Evolutionary conservation across 2,113 vertebrate species (phyloP).

Genomic region (Tupaia tana): DNA sequence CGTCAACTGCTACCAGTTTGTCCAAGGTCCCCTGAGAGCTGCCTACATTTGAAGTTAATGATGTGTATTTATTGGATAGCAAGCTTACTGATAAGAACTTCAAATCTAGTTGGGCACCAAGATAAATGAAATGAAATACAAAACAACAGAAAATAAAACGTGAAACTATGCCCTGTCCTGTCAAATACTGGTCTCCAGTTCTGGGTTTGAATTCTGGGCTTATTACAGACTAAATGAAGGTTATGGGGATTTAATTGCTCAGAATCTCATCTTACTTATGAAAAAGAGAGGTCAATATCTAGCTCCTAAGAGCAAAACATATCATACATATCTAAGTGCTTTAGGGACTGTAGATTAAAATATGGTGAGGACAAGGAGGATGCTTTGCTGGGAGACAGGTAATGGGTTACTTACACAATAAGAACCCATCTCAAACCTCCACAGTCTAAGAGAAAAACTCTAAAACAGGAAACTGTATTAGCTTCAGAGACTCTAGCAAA

Average conservation of each 20-base stretch:
- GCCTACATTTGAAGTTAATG: neutral
- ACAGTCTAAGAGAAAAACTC: constrained; percentile 12
- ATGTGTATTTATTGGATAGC: too few species aligned
- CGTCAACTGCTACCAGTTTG: neutral
- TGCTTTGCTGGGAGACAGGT: neutral
- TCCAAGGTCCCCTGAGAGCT: neutral
- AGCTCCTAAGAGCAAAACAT: neutral
- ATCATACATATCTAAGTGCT: neutral
- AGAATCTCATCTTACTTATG: neutral
- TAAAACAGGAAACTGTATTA: neutral
- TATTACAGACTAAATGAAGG: constrained; percentile 25
- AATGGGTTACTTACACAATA: neutral
- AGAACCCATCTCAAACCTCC: neutral
- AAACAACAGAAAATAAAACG: constrained; percentile 20
- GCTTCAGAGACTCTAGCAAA: neutral
- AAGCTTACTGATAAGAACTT: neutral
- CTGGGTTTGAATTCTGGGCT: constrained; percentile 17
- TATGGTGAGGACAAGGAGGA: fast-evolving
- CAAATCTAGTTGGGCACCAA: neutral
- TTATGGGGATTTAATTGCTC: neutral
- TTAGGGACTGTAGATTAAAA: constrained; percentile 17
- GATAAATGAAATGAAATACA: constrained; percentile 14
- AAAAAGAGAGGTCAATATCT: neutral
- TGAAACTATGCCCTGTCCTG: neutral
- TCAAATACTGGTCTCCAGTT: neutral